A percentile compares a stretch with the other conserved stretches of the same genome.
Evolutionary conservation across 2,888 invertebrate genomes (phyloP).

Genomic region (Ichneumon xanthorius): DNA sequence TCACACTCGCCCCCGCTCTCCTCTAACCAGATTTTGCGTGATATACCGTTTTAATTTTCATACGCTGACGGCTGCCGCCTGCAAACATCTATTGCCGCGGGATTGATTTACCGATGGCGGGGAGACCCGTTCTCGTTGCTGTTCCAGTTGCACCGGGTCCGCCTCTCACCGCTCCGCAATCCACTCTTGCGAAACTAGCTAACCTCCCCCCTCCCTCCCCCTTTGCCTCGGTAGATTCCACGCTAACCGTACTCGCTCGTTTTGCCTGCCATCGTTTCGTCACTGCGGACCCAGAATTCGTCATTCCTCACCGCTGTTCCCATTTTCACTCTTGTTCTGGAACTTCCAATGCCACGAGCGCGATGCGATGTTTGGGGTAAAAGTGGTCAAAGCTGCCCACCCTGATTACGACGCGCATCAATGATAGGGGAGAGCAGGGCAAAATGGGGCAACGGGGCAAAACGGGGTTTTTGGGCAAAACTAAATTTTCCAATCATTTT

Average conservation of each 20-base stretch:
- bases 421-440: no score
- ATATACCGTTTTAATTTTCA: conserved; percentile 77
- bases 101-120: conserved; percentile 78
- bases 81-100: conserved; percentile 76
- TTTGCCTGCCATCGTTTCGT: conserved; percentile 26
- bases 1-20: conserved; percentile 6
- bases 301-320: not conserved
- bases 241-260: not conserved
- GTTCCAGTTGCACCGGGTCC: conserved; percentile 43
- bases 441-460: no score
- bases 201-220: conserved; percentile 38
- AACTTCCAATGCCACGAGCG: not conserved
- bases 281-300: not conserved
- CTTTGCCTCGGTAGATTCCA: not conserved
- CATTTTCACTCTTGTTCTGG: not conserved
- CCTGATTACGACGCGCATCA: no score
- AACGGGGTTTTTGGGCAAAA: no score
- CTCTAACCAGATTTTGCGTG: conserved; percentile 71
- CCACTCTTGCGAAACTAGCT: conserved; percentile 64
- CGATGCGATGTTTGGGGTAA: not conserved
- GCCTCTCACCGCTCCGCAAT: conserved; percentile 27
- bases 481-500: no score
- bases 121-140: conserved; percentile 64
- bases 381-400: not conserved
- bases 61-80: conserved; percentile 70